Evolutionary conservation across 2,797 vertebrate species (phyloP).

Genomic region (Centropyge bicolor): DNA sequence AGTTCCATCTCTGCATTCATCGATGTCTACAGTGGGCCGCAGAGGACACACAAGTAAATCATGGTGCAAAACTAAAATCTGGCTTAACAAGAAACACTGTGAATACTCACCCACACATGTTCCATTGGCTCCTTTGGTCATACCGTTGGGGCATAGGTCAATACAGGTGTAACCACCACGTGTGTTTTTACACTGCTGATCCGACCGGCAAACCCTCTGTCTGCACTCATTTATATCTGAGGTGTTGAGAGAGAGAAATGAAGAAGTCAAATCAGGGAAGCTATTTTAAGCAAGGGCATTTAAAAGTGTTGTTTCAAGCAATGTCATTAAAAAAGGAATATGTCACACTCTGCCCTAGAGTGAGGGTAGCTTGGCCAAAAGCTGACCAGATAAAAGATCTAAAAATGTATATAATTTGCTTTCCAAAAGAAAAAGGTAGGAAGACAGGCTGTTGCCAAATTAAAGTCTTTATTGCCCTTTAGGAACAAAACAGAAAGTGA

Average conservation of each 20-base stretch:
- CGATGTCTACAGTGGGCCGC: conserved; percentile 86
- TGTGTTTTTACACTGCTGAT: conserved; percentile 96
- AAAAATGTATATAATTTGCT: too few species aligned
- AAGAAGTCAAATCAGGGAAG: not conserved
- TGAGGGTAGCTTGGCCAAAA: too few species aligned
- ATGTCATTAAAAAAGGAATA: not conserved
- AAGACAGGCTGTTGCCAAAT: too few species aligned
- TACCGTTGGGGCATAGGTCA: conserved; percentile 94
- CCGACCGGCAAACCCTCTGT: conserved; percentile 93
- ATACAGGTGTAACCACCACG: conserved; percentile 96
- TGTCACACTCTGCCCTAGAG: too few species aligned
- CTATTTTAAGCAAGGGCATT: too few species aligned
- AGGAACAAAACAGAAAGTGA: too few species aligned
- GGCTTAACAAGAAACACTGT: not conserved
- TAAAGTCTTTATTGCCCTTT: too few species aligned
- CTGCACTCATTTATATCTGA: conserved; percentile 97
- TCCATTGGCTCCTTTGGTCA: conserved; percentile 93
- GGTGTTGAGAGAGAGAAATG: conserved; percentile 21
- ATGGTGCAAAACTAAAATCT: not conserved
- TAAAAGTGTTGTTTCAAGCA: not conserved
- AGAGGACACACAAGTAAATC: not conserved
- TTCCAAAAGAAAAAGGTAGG: too few species aligned
- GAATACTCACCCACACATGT: conserved; percentile 92
- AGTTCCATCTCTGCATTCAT: conserved; percentile 94
- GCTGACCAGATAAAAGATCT: too few species aligned